A percentile compares a stretch with the other conserved stretches of the same genome.
These are phyloP conservation scores for Bolinopsis microptera DNA, from an alignment of 37 sponge, comb jelly and placozoan genomes.

Conservation along the genomic window DNA sequence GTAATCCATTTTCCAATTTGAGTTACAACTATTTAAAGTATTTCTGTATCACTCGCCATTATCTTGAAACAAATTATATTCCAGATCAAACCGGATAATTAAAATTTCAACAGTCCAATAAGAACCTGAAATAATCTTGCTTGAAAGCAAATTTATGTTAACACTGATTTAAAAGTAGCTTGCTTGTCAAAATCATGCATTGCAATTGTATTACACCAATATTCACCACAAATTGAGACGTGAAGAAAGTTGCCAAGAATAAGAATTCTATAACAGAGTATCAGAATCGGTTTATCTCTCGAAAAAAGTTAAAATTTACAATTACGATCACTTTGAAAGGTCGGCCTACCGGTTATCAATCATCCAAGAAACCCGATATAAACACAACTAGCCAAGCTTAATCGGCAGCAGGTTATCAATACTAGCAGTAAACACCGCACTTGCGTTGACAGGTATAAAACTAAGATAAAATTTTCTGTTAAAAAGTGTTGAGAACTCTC, in stretches of 20 bases:
- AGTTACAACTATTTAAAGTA: not conserved
- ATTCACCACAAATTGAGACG: not conserved
- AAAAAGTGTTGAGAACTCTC: not conserved
- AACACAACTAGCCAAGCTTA: not conserved
- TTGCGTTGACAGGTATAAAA: not conserved
- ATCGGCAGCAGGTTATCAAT: not conserved
- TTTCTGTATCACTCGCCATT: not conserved
- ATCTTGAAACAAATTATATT: not conserved
- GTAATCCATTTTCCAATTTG: too few relatives aligned
- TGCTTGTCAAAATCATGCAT: not conserved
- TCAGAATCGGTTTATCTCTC: too few relatives aligned
- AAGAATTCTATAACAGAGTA: not conserved
- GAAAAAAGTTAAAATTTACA: not conserved
- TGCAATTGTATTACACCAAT: not conserved
- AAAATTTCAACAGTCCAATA: not conserved
- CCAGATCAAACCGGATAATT: not conserved
- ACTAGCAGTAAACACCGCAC: not conserved
- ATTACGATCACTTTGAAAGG: not conserved
- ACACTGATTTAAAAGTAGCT: not conserved
- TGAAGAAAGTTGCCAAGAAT: not conserved
- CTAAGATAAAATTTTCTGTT: not conserved
- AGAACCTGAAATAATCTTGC: not conserved
- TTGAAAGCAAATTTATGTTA: not conserved
- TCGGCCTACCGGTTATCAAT: not conserved
- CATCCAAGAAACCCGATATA: not conserved